Conservation (phyloP, 2,797 vertebrate species). For the Artibeus lituratus region DNA sequence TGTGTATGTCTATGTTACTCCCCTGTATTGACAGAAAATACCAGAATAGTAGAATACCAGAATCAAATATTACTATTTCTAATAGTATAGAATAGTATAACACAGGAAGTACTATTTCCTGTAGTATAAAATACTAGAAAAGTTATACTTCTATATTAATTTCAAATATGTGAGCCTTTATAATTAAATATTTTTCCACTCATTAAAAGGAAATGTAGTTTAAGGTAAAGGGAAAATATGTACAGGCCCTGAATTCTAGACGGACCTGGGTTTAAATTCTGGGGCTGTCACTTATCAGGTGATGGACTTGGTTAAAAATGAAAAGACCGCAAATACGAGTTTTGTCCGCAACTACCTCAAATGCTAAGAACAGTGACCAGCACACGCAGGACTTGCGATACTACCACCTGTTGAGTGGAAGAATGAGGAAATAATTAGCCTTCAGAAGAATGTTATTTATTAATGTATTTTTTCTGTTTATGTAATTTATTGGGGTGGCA, state of each 20-base stretch:
- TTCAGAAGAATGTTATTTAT: not conserved
- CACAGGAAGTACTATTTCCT: no score
- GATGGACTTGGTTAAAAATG: not conserved
- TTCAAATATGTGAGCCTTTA: not conserved
- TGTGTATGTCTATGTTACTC: not conserved
- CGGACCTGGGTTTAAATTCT: not conserved
- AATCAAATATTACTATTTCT: no score
- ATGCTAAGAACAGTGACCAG: not conserved
- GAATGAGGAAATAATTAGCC: not conserved
- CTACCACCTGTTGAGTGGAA: not conserved
- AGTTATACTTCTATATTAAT: not conserved
- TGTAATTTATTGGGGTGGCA: not conserved
- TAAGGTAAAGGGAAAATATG: not conserved
- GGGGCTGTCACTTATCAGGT: not conserved
- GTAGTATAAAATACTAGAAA: not conserved
- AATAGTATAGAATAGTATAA: no score
- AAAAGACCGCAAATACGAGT: not conserved
- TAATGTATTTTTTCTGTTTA: not conserved
- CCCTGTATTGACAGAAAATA: not conserved
- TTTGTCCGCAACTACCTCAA: rapidly evolving
- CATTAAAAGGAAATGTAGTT: not conserved
- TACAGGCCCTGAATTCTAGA: not conserved
- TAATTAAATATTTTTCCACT: not conserved
- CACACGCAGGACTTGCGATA: not conserved
- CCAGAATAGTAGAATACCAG: no score